Percentiles rank a stretch among this genome's conserved stretches.
These are phyloP conservation scores for Catharus minimus DNA, from an alignment of 2,113 vertebrate genomes.

Conservation along the genomic window DNA sequence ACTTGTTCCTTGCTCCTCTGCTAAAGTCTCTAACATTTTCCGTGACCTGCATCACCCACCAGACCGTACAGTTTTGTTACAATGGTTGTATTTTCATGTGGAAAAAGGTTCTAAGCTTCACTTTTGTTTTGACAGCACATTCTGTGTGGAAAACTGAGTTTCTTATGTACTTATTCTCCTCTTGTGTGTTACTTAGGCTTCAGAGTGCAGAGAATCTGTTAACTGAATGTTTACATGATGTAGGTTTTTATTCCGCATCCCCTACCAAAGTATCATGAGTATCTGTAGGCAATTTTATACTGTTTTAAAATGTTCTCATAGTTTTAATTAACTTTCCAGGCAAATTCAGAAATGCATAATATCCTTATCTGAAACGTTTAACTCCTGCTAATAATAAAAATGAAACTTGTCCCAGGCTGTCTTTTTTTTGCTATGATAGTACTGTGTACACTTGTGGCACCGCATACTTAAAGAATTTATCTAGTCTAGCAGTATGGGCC, in stretches of 20 bases:
- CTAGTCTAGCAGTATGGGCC: conserved; percentile 55
- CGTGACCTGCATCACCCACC: neutral
- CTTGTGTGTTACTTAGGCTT: conserved; percentile 37
- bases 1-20: conserved; percentile 8
- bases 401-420: conserved; percentile 63
- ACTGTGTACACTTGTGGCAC: conserved; percentile 67
- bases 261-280: conserved; percentile 32
- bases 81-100: neutral
- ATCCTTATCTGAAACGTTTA: conserved; percentile 58
- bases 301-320: conserved; percentile 61
- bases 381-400: conserved; percentile 65
- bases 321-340: conserved; percentile 51
- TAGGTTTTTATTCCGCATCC: conserved; percentile 51
- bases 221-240: conserved; percentile 50
- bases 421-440: conserved; percentile 61
- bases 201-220: conserved; percentile 55
- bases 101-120: neutral
- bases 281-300: conserved; percentile 40
- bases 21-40: conserved; percentile 14
- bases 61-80: conserved; percentile 3
- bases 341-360: conserved; percentile 62
- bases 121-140: conserved; percentile 21
- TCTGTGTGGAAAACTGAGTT: conserved; percentile 46
- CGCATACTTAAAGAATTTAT: conserved; percentile 50
- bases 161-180: conserved; percentile 35